Conservation (phyloP, 2,113 vertebrate species). For the Vidua macroura region DNA sequence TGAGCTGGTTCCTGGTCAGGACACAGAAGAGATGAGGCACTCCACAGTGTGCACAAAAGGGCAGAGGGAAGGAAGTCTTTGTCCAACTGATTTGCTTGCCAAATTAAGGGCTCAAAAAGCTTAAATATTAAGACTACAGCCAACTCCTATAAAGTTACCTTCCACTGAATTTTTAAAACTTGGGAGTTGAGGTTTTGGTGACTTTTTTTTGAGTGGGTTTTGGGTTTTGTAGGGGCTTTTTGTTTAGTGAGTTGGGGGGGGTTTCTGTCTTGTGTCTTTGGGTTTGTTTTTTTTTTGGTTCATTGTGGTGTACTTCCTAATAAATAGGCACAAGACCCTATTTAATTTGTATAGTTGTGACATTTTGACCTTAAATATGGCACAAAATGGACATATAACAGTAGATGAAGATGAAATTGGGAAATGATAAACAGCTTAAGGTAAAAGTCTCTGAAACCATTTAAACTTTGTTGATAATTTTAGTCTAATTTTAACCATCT, state of each 20-base stretch:
- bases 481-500: not conserved
- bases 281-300: not conserved
- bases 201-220: not conserved
- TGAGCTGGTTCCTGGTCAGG: not conserved
- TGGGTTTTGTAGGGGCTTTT: not conserved
- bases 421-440: not conserved
- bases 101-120: not conserved
- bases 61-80: not conserved
- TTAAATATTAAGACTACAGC: not conserved
- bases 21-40: not conserved
- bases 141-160: not conserved
- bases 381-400: not conserved
- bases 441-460: not conserved
- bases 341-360: not conserved
- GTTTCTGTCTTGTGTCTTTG: not conserved
- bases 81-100: not conserved
- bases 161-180: not conserved
- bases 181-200: not conserved
- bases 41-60: fast-evolving
- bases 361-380: not conserved
- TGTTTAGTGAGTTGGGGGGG: not conserved
- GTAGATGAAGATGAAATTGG: not conserved
- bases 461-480: not conserved
- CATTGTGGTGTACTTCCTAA: not conserved
- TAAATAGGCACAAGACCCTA: not conserved